A percentile compares a stretch with the other conserved stretches of the same genome.
These are phyloP conservation scores for Paedocypris sp. DNA, from an alignment of 2,113 vertebrate species.

Conservation along the genomic window DNA sequence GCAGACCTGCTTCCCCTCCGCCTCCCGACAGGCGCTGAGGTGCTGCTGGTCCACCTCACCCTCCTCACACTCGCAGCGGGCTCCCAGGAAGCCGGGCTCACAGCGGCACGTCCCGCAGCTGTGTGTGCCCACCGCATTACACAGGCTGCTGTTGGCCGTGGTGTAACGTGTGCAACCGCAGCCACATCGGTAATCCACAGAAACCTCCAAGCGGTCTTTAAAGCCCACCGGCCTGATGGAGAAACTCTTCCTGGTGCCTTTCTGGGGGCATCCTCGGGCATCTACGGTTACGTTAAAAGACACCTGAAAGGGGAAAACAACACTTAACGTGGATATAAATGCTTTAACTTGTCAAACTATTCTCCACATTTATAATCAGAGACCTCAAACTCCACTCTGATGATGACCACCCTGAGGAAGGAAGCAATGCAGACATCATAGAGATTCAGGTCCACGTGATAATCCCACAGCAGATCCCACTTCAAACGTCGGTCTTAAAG, in stretches of 20 bases:
- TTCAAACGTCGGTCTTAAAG: too few relatives aligned
- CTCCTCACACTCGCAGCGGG: slow-evolving; percentile 83
- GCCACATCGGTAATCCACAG: slow-evolving; percentile 72
- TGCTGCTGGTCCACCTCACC: slow-evolving; percentile 62
- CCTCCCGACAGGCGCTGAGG: slow-evolving; percentile 73
- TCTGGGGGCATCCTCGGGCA: slow-evolving; percentile 69
- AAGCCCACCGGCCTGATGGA: slow-evolving; percentile 88
- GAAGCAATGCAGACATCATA: neutral
- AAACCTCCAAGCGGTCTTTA: slow-evolving; percentile 79
- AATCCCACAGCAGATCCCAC: too few relatives aligned
- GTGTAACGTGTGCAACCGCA: slow-evolving; percentile 63
- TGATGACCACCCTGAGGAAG: slow-evolving; percentile 32
- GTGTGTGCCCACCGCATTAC: slow-evolving; percentile 76
- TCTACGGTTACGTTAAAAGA: slow-evolving; percentile 85
- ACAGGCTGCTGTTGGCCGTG: slow-evolving; percentile 63
- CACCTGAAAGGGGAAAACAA: slow-evolving; percentile 42
- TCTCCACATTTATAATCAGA: slow-evolving; percentile 13
- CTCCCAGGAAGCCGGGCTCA: slow-evolving; percentile 74
- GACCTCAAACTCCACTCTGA: slow-evolving; percentile 30
- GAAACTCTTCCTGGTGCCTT: slow-evolving; percentile 57
- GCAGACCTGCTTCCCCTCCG: slow-evolving; percentile 83
- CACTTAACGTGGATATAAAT: neutral
- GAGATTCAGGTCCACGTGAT: too few relatives aligned
- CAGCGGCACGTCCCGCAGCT: slow-evolving; percentile 79
- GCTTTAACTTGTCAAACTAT: slow-evolving; percentile 8